Conservation (phyloP, 2,888 invertebrate species). For the Caenorhabditis angaria region DNA sequence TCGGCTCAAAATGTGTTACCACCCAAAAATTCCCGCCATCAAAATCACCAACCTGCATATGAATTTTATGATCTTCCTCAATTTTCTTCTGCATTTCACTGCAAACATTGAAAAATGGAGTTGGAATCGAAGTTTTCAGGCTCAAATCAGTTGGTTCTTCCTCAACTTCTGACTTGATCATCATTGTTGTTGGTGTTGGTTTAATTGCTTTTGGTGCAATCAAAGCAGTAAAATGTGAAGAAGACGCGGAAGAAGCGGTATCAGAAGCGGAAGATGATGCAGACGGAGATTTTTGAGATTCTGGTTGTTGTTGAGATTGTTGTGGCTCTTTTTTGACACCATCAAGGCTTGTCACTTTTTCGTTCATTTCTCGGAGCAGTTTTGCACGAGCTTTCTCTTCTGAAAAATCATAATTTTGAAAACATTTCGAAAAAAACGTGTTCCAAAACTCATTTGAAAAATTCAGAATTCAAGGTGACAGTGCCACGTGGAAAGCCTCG, state of each 20-base stretch:
- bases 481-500: no score
- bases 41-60: constrained; percentile 40
- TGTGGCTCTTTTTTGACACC: constrained; percentile 23
- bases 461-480: no score
- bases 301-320: constrained; percentile 6
- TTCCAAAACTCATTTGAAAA: no score
- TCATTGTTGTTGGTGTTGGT: no score
- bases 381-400: constrained; percentile 54
- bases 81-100: constrained; percentile 27
- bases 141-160: constrained; percentile 44
- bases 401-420: constrained; percentile 19
- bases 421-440: not conserved
- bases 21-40: not conserved
- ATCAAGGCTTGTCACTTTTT: constrained; percentile 27
- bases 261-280: constrained; percentile 56
- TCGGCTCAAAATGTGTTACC: not conserved
- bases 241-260: constrained; percentile 53
- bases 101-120: constrained; percentile 16
- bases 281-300: constrained; percentile 48
- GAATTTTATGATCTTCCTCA: constrained; percentile 41
- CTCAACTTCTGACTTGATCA: constrained; percentile 35
- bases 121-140: constrained; percentile 12
- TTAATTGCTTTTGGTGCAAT: constrained; percentile 50
- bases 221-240: constrained; percentile 40
- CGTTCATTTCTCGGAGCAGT: constrained; percentile 49